Base-by-base conservation (phyloP, 2,888 invertebrate species). In the Orthonychiurus folsomi region DNA sequence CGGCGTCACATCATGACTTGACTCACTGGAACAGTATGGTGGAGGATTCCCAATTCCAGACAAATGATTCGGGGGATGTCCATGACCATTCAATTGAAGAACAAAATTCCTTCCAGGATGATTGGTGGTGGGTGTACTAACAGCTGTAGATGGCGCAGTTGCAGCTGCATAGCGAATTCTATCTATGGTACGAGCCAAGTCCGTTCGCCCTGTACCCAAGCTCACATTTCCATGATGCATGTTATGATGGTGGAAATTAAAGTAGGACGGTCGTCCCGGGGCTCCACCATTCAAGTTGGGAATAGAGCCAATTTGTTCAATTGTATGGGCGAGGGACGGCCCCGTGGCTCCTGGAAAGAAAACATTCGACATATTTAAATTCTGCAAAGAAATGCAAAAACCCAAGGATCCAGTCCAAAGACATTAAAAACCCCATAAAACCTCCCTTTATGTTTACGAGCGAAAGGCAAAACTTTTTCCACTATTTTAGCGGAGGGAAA, bases 301-400 rank as follows among this genome's bases (percentile, higher is more conserved):
- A 66, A 73, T 73, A 21, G 73, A 73, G 60, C 73, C 73, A 61
- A 73, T 72, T 65, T 73, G 71, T 64, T 73, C 73, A 61, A 71
- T 70, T 24, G 71, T 71, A 61, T 72, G 72, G n/a, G 71, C 68
- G 64, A 73, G 62, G 23, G 73, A 69, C 63, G 73, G 73, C 58
- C 70, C 71, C 57, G 67, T 55, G 28, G 69, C 66, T 60, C 70
- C 71, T 73, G 65, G 27, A 66, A 64, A 66, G 60, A 59, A 59
- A 61, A 63, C 63, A 61, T 56, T n/a, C n/a, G n/a, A n/a, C n/a
- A n/a, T n/a, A n/a, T n/a, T n/a, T n/a, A n/a, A n/a, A n/a, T n/a
- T n/a, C n/a, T 55, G 15, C 55, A 21, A 3, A 37, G 5, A 9
- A 37, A 37, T 9, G 5, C 37, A 37, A 37, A 37, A 37, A 37